These are phyloP conservation scores for Ellobium chinense DNA, from an alignment of 2,888 invertebrate species.

Conservation along the genomic window DNA sequence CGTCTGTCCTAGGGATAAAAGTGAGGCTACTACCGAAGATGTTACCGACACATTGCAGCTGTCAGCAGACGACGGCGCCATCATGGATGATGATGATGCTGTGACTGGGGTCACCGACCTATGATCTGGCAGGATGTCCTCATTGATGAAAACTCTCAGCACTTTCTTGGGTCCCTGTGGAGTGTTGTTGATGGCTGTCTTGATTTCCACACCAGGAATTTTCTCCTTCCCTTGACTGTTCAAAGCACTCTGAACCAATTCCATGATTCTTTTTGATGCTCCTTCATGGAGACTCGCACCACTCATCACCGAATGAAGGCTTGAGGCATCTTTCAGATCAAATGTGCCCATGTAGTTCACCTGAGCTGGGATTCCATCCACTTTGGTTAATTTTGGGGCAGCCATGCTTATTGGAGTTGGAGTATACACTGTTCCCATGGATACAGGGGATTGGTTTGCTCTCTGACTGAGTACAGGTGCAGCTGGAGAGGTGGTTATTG, in stretches of 20 bases:
- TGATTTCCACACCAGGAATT: constrained; percentile 45
- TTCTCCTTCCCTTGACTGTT: constrained; percentile 9
- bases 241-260: constrained; percentile 39
- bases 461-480: not conserved
- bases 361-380: constrained; percentile 30
- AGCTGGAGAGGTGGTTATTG: not conserved
- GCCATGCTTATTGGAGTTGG: not conserved
- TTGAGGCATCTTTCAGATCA: constrained; percentile 32
- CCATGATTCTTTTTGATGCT: constrained; percentile 33
- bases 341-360: constrained; percentile 46
- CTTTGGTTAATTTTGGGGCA: constrained; percentile 14
- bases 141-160: constrained; percentile 39
- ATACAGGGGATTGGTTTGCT: not conserved
- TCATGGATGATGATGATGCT: not conserved
- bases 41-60: not conserved
- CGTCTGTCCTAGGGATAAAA: not conserved
- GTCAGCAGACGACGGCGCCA: not conserved
- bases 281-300: constrained; percentile 8
- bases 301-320: constrained; percentile 23
- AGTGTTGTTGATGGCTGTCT: constrained; percentile 32
- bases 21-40: constrained; percentile 12
- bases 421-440: not conserved
- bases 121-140: constrained; percentile 34
- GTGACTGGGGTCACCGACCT: not conserved
- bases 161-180: constrained; percentile 45